Evolutionary conservation across 1,140 invertebrate genomes (phyloP).

Genomic region (Plectrocnemia conspersa): DNA sequence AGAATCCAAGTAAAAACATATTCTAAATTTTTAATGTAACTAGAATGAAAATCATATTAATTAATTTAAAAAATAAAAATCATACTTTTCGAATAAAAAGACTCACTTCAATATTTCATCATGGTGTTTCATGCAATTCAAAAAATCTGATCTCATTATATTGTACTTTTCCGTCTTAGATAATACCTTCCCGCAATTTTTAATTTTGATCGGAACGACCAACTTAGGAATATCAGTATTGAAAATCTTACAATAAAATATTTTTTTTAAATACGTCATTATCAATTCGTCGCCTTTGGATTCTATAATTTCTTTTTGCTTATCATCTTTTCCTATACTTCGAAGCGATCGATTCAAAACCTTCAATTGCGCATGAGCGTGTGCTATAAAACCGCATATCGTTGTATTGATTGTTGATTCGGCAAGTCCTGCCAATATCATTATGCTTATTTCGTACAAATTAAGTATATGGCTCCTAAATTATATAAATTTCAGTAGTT

Average conservation of each 20-base stretch:
- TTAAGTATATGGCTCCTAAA: constrained; percentile 15
- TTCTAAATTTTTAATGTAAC: constrained; percentile 25
- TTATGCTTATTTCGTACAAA: constrained; percentile 5
- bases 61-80: neutral
- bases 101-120: constrained; percentile 22
- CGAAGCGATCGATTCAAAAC: constrained; percentile 12
- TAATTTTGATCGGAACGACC: too few species aligned
- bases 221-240: too few species aligned
- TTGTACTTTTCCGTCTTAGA: neutral
- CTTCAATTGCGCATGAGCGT: constrained; percentile 23
- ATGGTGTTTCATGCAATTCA: constrained; percentile 27
- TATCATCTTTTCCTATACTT: constrained; percentile 13
- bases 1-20: constrained; percentile 24
- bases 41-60: constrained; percentile 14
- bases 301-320: too few species aligned
- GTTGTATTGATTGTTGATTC: constrained; percentile 26
- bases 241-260: too few species aligned
- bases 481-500: constrained; percentile 3
- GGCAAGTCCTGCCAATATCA: neutral
- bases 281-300: neutral
- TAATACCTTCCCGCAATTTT: too few species aligned
- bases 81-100: constrained; percentile 1
- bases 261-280: neutral
- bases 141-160: constrained; percentile 17
- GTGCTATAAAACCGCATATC: constrained; percentile 27